Conservation (phyloP, 2,888 invertebrate species). For the Cheilosia vernalis region DNA sequence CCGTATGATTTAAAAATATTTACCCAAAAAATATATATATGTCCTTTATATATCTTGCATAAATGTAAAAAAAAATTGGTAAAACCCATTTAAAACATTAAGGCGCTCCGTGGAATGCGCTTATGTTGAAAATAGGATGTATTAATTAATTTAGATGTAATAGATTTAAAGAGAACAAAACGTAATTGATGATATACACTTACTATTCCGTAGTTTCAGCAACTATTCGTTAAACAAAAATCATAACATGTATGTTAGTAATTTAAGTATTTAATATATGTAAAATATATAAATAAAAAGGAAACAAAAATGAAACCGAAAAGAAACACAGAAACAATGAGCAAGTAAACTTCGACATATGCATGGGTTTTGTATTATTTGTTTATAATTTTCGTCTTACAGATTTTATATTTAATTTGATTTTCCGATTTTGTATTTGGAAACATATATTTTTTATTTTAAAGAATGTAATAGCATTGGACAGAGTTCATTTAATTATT, state of each 20-base stretch:
- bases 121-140: conserved; percentile 62
- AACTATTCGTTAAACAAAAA: conserved; percentile 61
- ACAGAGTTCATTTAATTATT: conserved; percentile 64
- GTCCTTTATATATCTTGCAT: conserved; percentile 9
- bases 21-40: conserved; percentile 15
- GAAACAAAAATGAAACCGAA: no score
- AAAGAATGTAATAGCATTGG: conserved; percentile 69
- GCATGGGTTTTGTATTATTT: conserved; percentile 65
- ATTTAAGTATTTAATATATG: conserved; percentile 72
- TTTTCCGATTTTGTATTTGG: conserved; percentile 46
- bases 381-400: conserved; percentile 59
- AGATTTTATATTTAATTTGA: conserved; percentile 34
- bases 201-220: conserved; percentile 71
- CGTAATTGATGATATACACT: conserved; percentile 64
- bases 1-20: conserved; percentile 30
- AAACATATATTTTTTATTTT: conserved; percentile 57
- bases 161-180: conserved; percentile 44
- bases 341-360: conserved; percentile 23
- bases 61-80: conserved; percentile 26
- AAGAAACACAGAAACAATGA: conserved; percentile 23
- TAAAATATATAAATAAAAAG: conserved; percentile 54
- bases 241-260: conserved; percentile 46
- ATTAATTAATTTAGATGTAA: conserved; percentile 65
- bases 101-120: conserved; percentile 56
- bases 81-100: conserved; percentile 14